Evolutionary conservation across 2,797 vertebrate species (phyloP).

Genomic region (Pantherophis alleghaniensis): DNA sequence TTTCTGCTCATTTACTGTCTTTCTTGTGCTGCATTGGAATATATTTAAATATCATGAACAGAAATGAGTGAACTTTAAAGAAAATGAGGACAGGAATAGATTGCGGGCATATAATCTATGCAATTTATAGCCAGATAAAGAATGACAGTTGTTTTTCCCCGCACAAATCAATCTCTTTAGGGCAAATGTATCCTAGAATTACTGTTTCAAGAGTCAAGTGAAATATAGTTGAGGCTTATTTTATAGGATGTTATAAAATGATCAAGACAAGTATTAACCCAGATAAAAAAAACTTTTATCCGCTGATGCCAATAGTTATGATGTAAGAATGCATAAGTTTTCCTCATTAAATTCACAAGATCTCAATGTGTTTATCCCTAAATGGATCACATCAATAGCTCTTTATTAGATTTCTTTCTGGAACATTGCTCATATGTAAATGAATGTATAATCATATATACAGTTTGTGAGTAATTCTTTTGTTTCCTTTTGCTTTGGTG

Average conservation of each 20-base stretch:
- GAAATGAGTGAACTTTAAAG: conserved; percentile 60
- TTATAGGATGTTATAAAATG: conserved; percentile 15
- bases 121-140: conserved; percentile 49
- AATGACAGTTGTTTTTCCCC: conserved; percentile 46
- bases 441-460: not conserved
- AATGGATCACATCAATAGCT: not conserved
- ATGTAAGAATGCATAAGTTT: not conserved
- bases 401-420: not conserved
- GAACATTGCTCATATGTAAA: not conserved
- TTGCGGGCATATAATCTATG: conserved; percentile 58
- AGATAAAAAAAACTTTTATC: not conserved
- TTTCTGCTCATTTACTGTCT: conserved; percentile 29
- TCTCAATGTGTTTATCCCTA: not conserved
- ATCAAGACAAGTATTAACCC: not conserved
- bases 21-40: conserved; percentile 41
- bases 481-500: not conserved
- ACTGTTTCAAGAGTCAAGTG: conserved; percentile 11
- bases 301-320: not conserved
- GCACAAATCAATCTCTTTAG: conserved; percentile 25
- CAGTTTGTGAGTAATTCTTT: not conserved
- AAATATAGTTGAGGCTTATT: conserved; percentile 18
- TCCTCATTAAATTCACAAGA: not conserved
- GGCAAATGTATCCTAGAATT: conserved; percentile 6
- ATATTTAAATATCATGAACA: conserved; percentile 33
- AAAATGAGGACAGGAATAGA: conserved; percentile 68